Percentiles rank a stretch among this genome's conserved stretches.
Evolutionary conservation across 2,797 vertebrate genomes (phyloP).

Genomic region (Lateolabrax maculatus): DNA sequence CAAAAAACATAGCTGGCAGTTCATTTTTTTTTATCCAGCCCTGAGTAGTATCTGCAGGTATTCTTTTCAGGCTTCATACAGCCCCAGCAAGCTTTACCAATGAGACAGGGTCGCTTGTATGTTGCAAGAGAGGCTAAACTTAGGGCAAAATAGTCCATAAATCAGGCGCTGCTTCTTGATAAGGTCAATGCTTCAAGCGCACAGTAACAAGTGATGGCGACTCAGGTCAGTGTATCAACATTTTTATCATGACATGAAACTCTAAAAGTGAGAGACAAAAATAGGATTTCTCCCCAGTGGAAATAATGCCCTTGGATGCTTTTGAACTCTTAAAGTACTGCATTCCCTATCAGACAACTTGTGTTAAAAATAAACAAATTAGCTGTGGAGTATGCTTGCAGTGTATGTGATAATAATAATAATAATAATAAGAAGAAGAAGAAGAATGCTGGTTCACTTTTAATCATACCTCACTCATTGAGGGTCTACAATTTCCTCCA

Average conservation of each 20-base stretch:
- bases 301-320: no score
- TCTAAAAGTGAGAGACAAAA: no score
- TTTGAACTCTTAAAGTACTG: neutral
- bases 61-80: neutral
- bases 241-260: neutral
- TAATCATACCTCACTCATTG: neutral
- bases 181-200: neutral
- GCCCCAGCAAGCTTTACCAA: neutral
- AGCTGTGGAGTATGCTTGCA: neutral
- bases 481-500: constrained; percentile 23
- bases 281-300: no score
- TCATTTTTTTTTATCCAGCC: no score
- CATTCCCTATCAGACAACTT: neutral
- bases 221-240: neutral
- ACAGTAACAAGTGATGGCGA: neutral
- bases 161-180: neutral
- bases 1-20: no score
- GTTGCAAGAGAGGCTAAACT: neutral
- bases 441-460: neutral
- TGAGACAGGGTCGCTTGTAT: neutral
- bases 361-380: neutral
- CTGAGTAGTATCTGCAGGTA: neutral
- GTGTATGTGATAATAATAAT: neutral
- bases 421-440: neutral
- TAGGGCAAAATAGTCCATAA: neutral